These are phyloP conservation scores for Drosophila takahashii DNA, from an alignment of 1,140 invertebrate genomes.

Conservation along the genomic window DNA sequence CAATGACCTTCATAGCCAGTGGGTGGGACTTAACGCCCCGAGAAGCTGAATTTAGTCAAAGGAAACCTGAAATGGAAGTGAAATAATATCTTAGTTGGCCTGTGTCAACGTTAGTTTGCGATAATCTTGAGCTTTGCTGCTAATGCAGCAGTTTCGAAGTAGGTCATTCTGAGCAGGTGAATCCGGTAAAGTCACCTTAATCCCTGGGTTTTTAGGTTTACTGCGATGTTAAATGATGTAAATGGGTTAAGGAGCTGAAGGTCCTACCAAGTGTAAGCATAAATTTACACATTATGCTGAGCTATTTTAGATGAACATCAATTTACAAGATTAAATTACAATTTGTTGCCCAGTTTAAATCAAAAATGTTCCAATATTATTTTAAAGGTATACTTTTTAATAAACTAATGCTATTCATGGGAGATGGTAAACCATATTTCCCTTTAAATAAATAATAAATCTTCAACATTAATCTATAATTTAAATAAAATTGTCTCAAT, in stretches of 20 bases:
- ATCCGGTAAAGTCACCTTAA: constrained; percentile 20
- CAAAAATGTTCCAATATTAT: not conserved
- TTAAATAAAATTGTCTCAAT: not conserved
- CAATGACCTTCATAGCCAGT: constrained; percentile 57
- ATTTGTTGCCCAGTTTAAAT: not conserved
- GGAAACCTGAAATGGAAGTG: constrained; percentile 29
- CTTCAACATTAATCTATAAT: not conserved
- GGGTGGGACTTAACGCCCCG: not conserved
- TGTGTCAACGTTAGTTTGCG: constrained; percentile 39
- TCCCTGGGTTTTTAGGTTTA: constrained; percentile 13
- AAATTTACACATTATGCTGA: not conserved
- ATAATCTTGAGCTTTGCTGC: constrained; percentile 39
- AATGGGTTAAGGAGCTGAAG: constrained; percentile 25
- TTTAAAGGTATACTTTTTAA: too few species aligned
- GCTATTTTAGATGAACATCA: not conserved
- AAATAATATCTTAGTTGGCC: constrained; percentile 32
- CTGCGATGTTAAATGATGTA: constrained; percentile 21
- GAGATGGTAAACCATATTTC: too few species aligned
- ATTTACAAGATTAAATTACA: not conserved
- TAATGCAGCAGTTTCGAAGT: constrained; percentile 14
- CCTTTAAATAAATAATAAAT: too few species aligned
- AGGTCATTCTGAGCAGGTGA: constrained; percentile 34
- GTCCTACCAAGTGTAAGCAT: not conserved
- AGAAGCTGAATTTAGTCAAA: constrained; percentile 30
- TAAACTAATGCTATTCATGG: too few species aligned